These are phyloP conservation scores for Hoplodrina blanda DNA, from an alignment of 2,888 invertebrate genomes.

Conservation along the genomic window DNA sequence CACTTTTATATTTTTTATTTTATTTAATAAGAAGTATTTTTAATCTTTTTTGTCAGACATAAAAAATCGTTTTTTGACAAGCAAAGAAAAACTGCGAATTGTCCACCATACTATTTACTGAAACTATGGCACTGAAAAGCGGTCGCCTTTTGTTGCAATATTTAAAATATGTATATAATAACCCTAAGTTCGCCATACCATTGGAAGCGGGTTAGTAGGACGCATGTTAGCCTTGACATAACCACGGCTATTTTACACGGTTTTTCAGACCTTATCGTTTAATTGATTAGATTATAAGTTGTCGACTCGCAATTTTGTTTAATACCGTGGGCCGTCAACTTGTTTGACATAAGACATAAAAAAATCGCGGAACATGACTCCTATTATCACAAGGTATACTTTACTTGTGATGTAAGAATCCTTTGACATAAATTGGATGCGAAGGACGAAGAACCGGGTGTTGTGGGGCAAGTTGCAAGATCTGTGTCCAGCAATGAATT, in stretches of 20 bases:
- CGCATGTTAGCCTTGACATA: conserved; percentile 80
- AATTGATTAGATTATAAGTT: conserved; percentile 53
- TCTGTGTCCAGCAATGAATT: no score
- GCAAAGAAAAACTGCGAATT: neutral
- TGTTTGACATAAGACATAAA: no score
- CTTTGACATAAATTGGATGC: no score
- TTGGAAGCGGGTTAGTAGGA: conserved; percentile 72
- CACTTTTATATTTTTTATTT: no score
- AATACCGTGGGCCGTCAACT: no score
- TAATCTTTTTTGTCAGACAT: neutral
- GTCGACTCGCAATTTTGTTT: conserved; percentile 17
- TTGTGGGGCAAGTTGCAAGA: no score
- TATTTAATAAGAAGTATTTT: neutral
- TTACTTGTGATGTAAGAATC: neutral
- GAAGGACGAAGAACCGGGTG: neutral
- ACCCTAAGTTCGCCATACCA: conserved; percentile 44
- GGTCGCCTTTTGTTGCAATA: conserved; percentile 26
- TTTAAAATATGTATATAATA: conserved; percentile 39
- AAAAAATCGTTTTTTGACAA: neutral
- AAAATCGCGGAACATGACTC: neutral
- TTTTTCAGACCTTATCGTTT: conserved; percentile 60
- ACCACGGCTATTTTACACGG: conserved; percentile 59
- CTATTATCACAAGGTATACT: neutral
- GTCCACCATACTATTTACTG: neutral
- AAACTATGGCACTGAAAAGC: conserved; percentile 4